Conservation (phyloP, 2,113 vertebrate species). For the Onychostruthus taczanowskii region DNA sequence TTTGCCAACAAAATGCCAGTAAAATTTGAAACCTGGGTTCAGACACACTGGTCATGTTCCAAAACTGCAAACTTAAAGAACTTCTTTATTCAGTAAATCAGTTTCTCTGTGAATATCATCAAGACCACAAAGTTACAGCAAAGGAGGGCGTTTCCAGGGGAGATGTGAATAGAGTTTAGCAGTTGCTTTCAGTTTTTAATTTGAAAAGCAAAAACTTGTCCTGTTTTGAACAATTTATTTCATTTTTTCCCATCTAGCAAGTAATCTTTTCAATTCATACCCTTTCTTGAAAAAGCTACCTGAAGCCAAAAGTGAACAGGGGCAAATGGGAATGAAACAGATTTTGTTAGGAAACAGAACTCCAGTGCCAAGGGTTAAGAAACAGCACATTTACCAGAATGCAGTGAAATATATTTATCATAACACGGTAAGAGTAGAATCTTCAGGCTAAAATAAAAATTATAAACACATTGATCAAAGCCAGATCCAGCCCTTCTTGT, state of each 20-base stretch:
- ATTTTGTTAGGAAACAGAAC: background rate
- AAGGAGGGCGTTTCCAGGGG: constrained; percentile 64
- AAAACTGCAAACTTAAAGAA: constrained; percentile 74
- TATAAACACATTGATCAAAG: constrained; percentile 5
- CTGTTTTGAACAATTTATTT: constrained; percentile 55
- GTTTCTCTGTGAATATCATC: constrained; percentile 77
- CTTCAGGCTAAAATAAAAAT: background rate
- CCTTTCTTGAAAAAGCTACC: background rate
- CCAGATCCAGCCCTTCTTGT: background rate
- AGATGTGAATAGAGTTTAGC: constrained; percentile 46
- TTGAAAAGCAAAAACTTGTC: constrained; percentile 55
- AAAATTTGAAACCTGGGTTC: constrained; percentile 74
- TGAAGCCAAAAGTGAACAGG: background rate
- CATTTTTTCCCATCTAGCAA: background rate
- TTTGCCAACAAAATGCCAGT: constrained; percentile 79
- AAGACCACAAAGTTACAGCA: constrained; percentile 62
- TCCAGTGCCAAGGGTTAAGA: background rate
- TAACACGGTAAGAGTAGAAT: background rate
- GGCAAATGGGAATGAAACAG: background rate
- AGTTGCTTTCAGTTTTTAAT: constrained; percentile 56
- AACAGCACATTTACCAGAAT: background rate
- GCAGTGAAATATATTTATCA: background rate
- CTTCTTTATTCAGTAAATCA: constrained; percentile 77
- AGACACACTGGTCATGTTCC: constrained; percentile 73
- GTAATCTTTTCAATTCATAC: constrained; percentile 10